Evolutionary conservation across 2,888 invertebrate genomes (phyloP), one percentile per base, ranked within the genome.

Genomic region (Platynereis dumerilii): DNA sequence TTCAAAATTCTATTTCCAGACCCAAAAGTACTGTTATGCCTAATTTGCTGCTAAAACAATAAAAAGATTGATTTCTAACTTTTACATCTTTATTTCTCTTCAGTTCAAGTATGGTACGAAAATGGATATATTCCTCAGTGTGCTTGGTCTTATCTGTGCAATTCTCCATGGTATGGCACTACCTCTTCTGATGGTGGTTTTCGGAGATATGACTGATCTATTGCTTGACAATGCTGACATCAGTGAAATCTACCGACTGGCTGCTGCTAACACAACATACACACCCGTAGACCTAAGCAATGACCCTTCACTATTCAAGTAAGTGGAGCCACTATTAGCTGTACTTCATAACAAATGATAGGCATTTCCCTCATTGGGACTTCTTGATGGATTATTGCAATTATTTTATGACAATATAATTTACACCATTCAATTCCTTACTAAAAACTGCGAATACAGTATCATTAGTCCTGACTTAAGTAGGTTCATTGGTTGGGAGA

Each of bases 161-260:
- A 22, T 54, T 3, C 26, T n/a, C 2, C 61, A 61, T 42, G 61
- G 61, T 15, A 22, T 54, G 10, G 61, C 22, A 7, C 39, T 61
- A 15, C 55, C 55, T 1, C 24, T 54, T 20, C 10, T 54, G 27
- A 55, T 61, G 24, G 42, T 61, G n/a, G 61, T 61, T n/a, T 61
- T 61, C 24, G 61, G 61, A 5, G 61, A 61, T 54, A 61, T 61
- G 61, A 55, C 44, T 12, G 61, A 61, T 34, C 39, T 39, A 3
- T 61, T 61, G n/a, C 17, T 61, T 34, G 39, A 42, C 42, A 22
- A 26, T 55, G 54, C 53, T 2, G 28, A 34, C 34, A 22, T 24
- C 7, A 17, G 52, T 52, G 5, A 52, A 20, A 24, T 52, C 3
- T 24, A 10, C 3, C 3, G 3, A 7, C 1, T 22, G 17, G 34